Base-by-base conservation (phyloP, 2,797 vertebrate species). In the Schizopygopsis malacanthus region DNA sequence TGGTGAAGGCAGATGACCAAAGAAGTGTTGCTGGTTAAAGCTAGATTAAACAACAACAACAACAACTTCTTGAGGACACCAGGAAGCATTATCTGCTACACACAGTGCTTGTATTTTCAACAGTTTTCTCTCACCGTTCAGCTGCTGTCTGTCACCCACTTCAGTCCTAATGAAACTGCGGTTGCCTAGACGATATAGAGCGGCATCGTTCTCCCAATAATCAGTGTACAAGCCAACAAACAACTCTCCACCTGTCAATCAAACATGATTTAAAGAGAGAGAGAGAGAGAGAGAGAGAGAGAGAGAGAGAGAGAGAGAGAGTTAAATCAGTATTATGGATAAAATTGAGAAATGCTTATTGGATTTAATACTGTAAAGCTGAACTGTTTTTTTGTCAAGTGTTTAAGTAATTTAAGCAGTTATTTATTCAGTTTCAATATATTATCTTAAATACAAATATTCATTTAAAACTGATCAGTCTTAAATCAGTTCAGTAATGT, bases 171-270 rank as follows among this genome's bases (percentile, higher is more conserved):
- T 96, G 76, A 97, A 97, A 1, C 95, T 94, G 82, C 94, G 83
- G 79, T 94, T 95, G 79, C 96, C 97, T 25, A 95, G 92, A 82
- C 97, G 95, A 91, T 97, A 98, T 47, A 99, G 71, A 2, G 97
- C 97, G 0, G 97, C 97, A 1, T 99, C 98, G 33, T 98, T 96
- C 87, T 97, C 97, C 98, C 98, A 99, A 92, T 98, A 99, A 92
- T 99, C 98, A 0, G 96, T 98, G 91, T 98, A 98, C 47, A 99
- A 95, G 9, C 97, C 97, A 6, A 97, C 90, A 70, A 97, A 99
- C 79, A 99, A 93, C 81, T 98, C 97, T 33, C 95, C 96, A 88
- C 96, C 98, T 99, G 86, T 76, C 39, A 79, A 77, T 54, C 52
- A 78, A 39, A 82, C 63, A 59, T 25, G 76, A 61, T 56, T 39